Evolutionary conservation across 2,113 vertebrate species (phyloP), one percentile per base, ranked within the genome.

Genomic region (Cyanoramphus novaezelandiae): DNA sequence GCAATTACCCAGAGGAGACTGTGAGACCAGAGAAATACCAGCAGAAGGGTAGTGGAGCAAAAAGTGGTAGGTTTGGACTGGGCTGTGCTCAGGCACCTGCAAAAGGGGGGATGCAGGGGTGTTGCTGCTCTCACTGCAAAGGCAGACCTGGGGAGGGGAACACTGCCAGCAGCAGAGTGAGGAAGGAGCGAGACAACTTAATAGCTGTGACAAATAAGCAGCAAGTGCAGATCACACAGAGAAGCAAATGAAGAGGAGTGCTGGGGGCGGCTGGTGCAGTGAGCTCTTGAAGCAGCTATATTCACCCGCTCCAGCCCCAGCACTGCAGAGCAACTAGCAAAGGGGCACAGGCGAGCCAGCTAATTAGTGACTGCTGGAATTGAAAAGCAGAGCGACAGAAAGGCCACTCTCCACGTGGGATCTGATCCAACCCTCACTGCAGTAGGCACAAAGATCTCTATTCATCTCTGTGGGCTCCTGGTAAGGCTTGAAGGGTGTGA

Each of bases 1-100:
- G 13, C n/a, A 29, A 10, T 29, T 8, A 25, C 59, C 55, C 63
- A 6, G 52, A 25, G 35, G 33, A 47, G 39, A 7, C n/a, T 2
- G 28, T 11, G 63, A 55, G 46, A 18, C 2, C 21, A 52, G 17
- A 50, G 41, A 21, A 81, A 21, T 5, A 46, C 46, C 64, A 7
- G n/a, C 0, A 3, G 47, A 5, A 0, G 0, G 27, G 23, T 15
- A 55, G 33, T 1, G 9, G 29, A 19, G 41, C 24, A 10, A 6
- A 4, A 78, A 25, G 9, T 25, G 25, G 2, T 1, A 16, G 8
- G 31, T 7, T 28, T 8, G 20, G 14, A 4, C 29, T 8, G 39
- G 33, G 37, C 60, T 6, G 49, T 1, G 1, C 59, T 44, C 63
- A 4, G 74, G n/a, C 10, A 5, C 3, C 33, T 14, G 10, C 47